These are phyloP conservation scores for Autographa gamma DNA, from an alignment of 2,888 invertebrate species.

Conservation along the genomic window DNA sequence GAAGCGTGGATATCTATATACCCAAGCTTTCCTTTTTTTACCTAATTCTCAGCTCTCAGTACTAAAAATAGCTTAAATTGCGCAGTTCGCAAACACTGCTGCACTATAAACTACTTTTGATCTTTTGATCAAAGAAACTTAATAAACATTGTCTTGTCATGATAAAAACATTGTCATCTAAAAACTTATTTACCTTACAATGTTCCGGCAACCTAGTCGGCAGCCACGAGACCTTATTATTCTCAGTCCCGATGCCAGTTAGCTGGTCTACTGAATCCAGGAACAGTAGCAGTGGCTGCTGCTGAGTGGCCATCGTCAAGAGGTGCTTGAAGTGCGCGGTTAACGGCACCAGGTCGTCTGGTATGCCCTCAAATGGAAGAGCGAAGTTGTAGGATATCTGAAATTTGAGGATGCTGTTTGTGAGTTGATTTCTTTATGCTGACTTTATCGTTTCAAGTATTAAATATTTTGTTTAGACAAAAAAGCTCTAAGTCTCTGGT, in stretches of 20 bases:
- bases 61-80: too few relatives aligned
- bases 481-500: too few relatives aligned
- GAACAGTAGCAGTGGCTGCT: slow-evolving; percentile 96
- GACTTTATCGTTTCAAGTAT: background rate
- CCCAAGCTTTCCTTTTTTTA: too few relatives aligned
- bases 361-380: slow-evolving; percentile 97
- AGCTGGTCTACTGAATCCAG: slow-evolving; percentile 99
- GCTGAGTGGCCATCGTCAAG: slow-evolving; percentile 93
- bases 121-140: too few relatives aligned
- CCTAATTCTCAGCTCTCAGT: too few relatives aligned
- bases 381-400: slow-evolving; percentile 97
- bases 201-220: slow-evolving; percentile 96
- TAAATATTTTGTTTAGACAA: too few relatives aligned
- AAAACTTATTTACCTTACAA: slow-evolving; percentile 92
- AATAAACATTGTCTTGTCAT: too few relatives aligned
- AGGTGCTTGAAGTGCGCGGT: slow-evolving; percentile 99
- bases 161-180: too few relatives aligned
- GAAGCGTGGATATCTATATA: too few relatives aligned
- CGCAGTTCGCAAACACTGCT: too few relatives aligned
- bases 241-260: slow-evolving; percentile 96
- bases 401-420: slow-evolving; percentile 55
- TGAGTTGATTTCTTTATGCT: background rate
- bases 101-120: too few relatives aligned
- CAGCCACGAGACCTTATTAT: slow-evolving; percentile 98
- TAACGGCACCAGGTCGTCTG: slow-evolving; percentile 98